Evolutionary conservation across 2,888 invertebrate genomes (phyloP).

Genomic region (Campoletis raptor): DNA sequence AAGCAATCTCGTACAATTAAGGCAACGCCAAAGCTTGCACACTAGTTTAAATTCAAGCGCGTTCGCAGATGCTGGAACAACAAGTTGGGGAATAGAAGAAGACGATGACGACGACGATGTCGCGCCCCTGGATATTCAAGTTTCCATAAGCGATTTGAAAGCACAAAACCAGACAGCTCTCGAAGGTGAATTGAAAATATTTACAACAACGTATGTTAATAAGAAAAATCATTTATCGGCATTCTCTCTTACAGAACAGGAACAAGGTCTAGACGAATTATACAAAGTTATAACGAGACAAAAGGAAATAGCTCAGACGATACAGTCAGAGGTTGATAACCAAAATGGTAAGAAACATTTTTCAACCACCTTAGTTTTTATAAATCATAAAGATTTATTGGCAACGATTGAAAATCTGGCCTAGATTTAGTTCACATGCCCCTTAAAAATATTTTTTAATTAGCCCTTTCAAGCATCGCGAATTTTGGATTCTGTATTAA

Average conservation of each 20-base stretch:
- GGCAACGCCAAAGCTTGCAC: constrained; percentile 85
- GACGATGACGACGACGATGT: constrained; percentile 84
- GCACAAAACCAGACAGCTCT: constrained; percentile 87
- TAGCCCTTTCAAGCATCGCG: too few species aligned
- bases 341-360: constrained; percentile 89
- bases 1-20: constrained; percentile 87
- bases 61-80: constrained; percentile 85
- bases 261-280: constrained; percentile 90
- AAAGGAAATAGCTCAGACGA: constrained; percentile 90
- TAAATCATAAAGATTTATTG: too few species aligned
- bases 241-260: constrained; percentile 87
- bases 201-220: neutral
- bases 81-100: constrained; percentile 84
- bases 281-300: constrained; percentile 91
- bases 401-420: too few species aligned
- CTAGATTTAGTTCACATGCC: too few species aligned
- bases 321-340: constrained; percentile 91
- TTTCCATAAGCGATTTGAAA: constrained; percentile 86
- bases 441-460: too few species aligned
- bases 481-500: too few species aligned
- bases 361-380: neutral
- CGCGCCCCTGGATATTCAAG: constrained; percentile 84
- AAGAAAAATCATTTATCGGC: neutral
- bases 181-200: constrained; percentile 84
- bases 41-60: constrained; percentile 78